These are phyloP conservation scores for Andrena marginata DNA, from an alignment of 2,888 invertebrate species.

Conservation along the genomic window DNA sequence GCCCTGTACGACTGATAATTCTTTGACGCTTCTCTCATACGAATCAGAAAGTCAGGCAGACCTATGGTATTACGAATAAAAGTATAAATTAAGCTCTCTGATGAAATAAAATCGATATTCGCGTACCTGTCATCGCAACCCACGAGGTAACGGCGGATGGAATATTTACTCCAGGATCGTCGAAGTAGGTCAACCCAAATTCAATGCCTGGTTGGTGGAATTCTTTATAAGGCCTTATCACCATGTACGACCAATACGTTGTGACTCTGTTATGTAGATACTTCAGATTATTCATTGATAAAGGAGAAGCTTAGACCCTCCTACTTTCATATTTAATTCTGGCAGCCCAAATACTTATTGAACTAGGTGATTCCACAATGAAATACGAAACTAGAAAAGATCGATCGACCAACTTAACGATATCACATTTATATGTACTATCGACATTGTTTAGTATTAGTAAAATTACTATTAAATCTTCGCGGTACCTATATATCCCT, in stretches of 20 bases:
- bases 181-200: slow-evolving; percentile 94
- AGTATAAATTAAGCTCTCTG: not conserved
- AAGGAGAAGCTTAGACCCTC: slow-evolving; percentile 36
- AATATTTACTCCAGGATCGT: slow-evolving; percentile 93
- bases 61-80: slow-evolving; percentile 84
- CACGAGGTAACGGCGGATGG: slow-evolving; percentile 91
- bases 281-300: slow-evolving; percentile 54
- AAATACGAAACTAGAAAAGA: slow-evolving; percentile 62
- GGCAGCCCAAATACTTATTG: slow-evolving; percentile 37
- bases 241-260: slow-evolving; percentile 95
- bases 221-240: slow-evolving; percentile 90
- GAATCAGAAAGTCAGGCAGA: slow-evolving; percentile 91
- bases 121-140: slow-evolving; percentile 87
- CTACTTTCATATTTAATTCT: slow-evolving; percentile 43
- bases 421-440: not conserved
- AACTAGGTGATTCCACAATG: slow-evolving; percentile 55
- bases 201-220: slow-evolving; percentile 90
- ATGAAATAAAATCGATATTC: not conserved
- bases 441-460: slow-evolving; percentile 7
- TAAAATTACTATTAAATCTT: not conserved
- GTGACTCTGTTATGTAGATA: slow-evolving; percentile 85
- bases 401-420: slow-evolving; percentile 41
- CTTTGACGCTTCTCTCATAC: slow-evolving; percentile 90
- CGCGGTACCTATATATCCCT: slow-evolving; percentile 88
- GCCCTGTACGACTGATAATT: slow-evolving; percentile 87